Base-by-base conservation (phyloP, 2,113 vertebrate genomes). In the Lepus europaeus region DNA sequence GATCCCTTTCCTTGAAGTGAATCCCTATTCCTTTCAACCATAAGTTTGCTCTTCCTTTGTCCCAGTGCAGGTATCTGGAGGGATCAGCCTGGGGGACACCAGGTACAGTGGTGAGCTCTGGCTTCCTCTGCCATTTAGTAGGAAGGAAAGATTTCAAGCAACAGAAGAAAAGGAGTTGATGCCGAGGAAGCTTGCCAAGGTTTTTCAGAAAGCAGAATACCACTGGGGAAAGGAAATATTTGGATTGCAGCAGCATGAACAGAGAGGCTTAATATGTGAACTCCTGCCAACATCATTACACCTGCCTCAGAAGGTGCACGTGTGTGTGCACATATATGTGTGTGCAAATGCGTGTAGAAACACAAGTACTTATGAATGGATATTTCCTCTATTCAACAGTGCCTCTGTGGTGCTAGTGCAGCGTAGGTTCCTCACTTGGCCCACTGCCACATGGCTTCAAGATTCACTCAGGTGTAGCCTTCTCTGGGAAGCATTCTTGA, bases 131-230 rank as follows among this genome's bases (percentile, higher is more conserved):
- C 25, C 81, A 90, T 79, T 91, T 23, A 64, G 63, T n/a, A 66
- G 25, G 9, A 96, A 39, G 83, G 66, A 84, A 69, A 2, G 5
- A 91, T 92, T 89, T 73, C 84, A 89, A 87, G 49, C 68, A 84
- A 72, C 13, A 53, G 29, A 31, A 33, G 84, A 51, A 95, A 89
- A 88, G 87, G 2, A 36, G 16, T 20, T 91, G 45, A 78, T 79
- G 87, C 59, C 85, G 33, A 94, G 80, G 76, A 80, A 91, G n/a
- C 13, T 36, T 84, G 63, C 69, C 63, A 85, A 80, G 33, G 51
- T 29, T 88, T 93, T 85, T 80, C 33, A 85, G 33, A 61, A 83
- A 90, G 73, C 14, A 66, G 82, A 78, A 68, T 33, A 73, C 39
- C 53, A 53, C 0, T 9, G 16, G 6, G n/a, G 69, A 70, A 93